A percentile compares a stretch with the other conserved stretches of the same genome.
Evolutionary conservation across 2,113 vertebrate species (phyloP).

Genomic region (Desmodus rotundus): DNA sequence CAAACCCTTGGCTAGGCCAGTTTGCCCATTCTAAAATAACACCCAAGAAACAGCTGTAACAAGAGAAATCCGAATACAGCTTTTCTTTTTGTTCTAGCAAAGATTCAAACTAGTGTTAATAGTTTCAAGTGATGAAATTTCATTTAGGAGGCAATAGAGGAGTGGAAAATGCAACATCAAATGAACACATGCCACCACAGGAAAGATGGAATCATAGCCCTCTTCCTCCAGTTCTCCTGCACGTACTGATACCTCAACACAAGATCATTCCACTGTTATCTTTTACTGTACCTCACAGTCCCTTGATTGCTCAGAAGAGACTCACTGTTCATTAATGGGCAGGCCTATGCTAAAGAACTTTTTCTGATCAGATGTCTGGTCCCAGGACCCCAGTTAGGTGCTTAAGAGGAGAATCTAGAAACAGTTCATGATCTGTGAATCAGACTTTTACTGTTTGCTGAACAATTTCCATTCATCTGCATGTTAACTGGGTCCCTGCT

Average conservation of each 20-base stretch:
- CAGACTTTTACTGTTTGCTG: background rate
- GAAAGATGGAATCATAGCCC: background rate
- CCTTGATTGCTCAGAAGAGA: background rate
- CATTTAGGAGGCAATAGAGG: background rate
- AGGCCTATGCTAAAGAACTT: background rate
- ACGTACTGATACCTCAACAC: background rate
- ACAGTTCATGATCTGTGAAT: background rate
- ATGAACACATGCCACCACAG: background rate
- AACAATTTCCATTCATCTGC: background rate
- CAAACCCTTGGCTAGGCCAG: background rate
- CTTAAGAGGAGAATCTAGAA: background rate
- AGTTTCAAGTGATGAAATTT: background rate
- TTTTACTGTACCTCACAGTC: background rate
- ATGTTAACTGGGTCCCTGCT: background rate
- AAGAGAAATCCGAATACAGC: constrained; percentile 9
- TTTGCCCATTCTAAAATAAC: background rate
- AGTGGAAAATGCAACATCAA: background rate
- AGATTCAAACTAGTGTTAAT: background rate
- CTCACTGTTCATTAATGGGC: background rate
- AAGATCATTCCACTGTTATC: background rate
- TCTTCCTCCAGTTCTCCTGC: background rate
- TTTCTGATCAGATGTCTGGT: background rate
- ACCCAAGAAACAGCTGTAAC: background rate
- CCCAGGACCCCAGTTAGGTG: background rate
- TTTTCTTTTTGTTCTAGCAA: constrained; percentile 8